Evolutionary conservation across 2,113 vertebrate genomes (phyloP).

Genomic region (Diphyllodes magnificus): DNA sequence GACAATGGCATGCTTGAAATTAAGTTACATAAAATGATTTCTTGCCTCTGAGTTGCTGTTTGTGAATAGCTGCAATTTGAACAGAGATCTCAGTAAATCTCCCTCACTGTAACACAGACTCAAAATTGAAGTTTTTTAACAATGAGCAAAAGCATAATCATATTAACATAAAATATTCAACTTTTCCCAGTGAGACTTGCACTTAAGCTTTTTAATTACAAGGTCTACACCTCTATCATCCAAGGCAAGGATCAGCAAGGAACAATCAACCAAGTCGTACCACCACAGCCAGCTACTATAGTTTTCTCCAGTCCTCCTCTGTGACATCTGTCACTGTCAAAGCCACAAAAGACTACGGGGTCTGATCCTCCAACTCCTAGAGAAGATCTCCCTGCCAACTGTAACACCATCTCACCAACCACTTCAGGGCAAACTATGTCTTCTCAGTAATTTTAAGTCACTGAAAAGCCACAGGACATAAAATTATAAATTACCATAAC

Average conservation of each 20-base stretch:
- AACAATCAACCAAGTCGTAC: background rate
- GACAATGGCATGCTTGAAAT: background rate
- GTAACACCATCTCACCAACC: background rate
- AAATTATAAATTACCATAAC: background rate
- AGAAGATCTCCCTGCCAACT: background rate
- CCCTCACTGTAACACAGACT: background rate
- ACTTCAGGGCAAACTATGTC: background rate
- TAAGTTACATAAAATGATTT: background rate
- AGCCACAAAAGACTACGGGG: background rate
- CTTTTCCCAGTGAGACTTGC: background rate
- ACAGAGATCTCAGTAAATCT: background rate
- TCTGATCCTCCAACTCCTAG: background rate
- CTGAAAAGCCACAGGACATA: background rate
- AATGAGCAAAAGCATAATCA: background rate
- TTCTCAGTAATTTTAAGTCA: slow-evolving; percentile 12
- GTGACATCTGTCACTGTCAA: background rate
- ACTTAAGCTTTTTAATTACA: background rate
- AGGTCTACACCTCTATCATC: background rate
- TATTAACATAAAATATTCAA: background rate
- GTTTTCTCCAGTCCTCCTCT: background rate
- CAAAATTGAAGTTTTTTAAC: background rate
- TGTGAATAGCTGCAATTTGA: background rate
- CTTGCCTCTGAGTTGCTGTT: background rate
- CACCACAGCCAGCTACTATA: background rate
- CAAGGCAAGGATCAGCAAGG: background rate